Evolutionary conservation across 2,888 invertebrate genomes (phyloP).

Genomic region (Rhagium mordax): DNA sequence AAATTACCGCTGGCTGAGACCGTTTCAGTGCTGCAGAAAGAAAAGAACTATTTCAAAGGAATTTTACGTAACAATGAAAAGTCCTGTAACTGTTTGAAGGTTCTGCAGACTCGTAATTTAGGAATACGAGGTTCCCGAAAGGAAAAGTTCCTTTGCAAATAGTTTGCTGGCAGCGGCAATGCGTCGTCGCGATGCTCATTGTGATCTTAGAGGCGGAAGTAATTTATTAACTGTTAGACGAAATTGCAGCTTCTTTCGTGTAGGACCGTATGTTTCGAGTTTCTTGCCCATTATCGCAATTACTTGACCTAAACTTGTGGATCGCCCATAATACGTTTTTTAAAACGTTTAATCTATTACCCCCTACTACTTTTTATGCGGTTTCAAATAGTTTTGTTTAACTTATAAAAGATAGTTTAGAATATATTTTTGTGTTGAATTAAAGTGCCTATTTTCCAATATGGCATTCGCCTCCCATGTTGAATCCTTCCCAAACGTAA

Average conservation of each 20-base stretch:
- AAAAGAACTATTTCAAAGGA: conserved; percentile 26
- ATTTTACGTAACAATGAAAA: conserved; percentile 33
- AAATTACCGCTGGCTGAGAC: conserved; percentile 20
- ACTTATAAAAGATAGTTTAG: too few species aligned
- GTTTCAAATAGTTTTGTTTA: too few species aligned
- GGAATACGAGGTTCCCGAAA: conserved; percentile 20
- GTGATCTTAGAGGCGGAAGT: conserved; percentile 10
- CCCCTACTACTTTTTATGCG: too few species aligned
- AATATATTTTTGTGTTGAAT: too few species aligned
- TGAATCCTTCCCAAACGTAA: too few species aligned
- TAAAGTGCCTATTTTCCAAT: too few species aligned
- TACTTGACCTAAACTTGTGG: too few species aligned
- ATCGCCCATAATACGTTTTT: too few species aligned
- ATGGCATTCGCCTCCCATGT: too few species aligned
- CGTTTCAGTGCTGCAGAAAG: background rate
- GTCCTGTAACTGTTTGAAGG: conserved; percentile 31
- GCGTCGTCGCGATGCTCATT: conserved; percentile 7
- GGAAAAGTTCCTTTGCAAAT: conserved; percentile 22
- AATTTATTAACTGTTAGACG: conserved; percentile 8
- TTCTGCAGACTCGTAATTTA: conserved; percentile 27
- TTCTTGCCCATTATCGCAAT: background rate
- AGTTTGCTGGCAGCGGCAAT: conserved; percentile 7
- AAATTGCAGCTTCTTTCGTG: background rate
- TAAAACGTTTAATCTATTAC: too few species aligned
- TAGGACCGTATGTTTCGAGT: background rate